A percentile compares a stretch with the other conserved stretches of the same genome.
Evolutionary conservation across 2,888 invertebrate species (phyloP).

Genomic region (Lasioglossum zephyrum): DNA sequence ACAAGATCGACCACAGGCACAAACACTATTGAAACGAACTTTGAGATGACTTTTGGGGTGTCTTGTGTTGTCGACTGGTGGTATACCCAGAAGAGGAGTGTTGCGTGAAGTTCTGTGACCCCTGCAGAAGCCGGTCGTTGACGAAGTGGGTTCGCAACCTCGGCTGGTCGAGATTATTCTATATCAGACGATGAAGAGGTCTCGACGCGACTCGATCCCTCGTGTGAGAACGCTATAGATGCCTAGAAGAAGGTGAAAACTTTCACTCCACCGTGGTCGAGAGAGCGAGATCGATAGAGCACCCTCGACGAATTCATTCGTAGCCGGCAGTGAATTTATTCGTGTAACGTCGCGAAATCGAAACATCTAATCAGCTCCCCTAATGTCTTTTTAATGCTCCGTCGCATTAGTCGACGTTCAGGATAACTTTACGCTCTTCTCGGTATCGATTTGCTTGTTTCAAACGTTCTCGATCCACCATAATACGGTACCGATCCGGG

Average conservation of each 20-base stretch:
- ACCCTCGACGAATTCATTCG: slow-evolving; percentile 47
- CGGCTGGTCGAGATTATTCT: slow-evolving; percentile 50
- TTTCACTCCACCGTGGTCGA: slow-evolving; percentile 8
- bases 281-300: slow-evolving; percentile 21
- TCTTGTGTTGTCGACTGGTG: not conserved
- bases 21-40: no score
- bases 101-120: slow-evolving; percentile 6
- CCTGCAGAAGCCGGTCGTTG: slow-evolving; percentile 19
- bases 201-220: slow-evolving; percentile 41
- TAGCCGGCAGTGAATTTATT: slow-evolving; percentile 35
- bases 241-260: slow-evolving; percentile 43
- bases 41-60: no score
- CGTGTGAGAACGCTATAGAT: slow-evolving; percentile 34
- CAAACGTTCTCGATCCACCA: not conserved
- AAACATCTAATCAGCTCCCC: slow-evolving; percentile 9
- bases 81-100: not conserved
- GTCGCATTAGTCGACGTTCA: slow-evolving; percentile 32
- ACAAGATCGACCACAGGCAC: no score
- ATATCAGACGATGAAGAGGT: slow-evolving; percentile 35
- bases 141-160: slow-evolving; percentile 50
- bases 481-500: not conserved
- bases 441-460: not conserved
- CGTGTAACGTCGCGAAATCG: slow-evolving; percentile 26
- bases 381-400: slow-evolving; percentile 62
- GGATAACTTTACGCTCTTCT: slow-evolving; percentile 9